These are phyloP conservation scores for Leptonema lineaticorne DNA, from an alignment of 1,140 invertebrate genomes.

Conservation along the genomic window DNA sequence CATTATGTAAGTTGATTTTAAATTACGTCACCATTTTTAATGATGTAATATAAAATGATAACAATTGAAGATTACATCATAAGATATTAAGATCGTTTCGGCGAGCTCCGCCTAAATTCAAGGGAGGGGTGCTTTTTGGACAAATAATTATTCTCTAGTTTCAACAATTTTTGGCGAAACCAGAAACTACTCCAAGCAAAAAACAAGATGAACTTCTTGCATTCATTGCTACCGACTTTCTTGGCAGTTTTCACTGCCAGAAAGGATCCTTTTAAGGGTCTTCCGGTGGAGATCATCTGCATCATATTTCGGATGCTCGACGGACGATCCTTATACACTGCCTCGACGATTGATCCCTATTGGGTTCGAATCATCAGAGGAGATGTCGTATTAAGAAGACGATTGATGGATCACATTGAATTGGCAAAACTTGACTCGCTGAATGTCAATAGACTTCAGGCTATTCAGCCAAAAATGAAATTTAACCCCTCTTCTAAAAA, in stretches of 20 bases:
- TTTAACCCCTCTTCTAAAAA: no score
- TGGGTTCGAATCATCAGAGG: conserved; percentile 13
- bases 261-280: not conserved
- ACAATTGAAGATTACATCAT: not conserved
- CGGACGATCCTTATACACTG: conserved; percentile 14
- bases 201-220: not conserved
- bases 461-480: no score
- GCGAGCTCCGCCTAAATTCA: not conserved
- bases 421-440: conserved; percentile 1
- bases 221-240: not conserved
- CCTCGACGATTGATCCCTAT: not conserved
- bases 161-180: no score
- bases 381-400: not conserved
- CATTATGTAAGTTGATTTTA: no score
- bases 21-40: no score
- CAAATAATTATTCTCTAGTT: no score
- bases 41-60: not conserved
- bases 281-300: conserved; percentile 10
- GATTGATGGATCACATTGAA: not conserved
- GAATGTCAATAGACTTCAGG: no score
- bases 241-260: not conserved
- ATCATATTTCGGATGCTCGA: conserved; percentile 17
- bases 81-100: no score
- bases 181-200: not conserved
- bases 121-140: not conserved